phyloP scores from a whole-genome alignment of 2,113 vertebrate genomes.

The Lampris incognitus region DNA sequence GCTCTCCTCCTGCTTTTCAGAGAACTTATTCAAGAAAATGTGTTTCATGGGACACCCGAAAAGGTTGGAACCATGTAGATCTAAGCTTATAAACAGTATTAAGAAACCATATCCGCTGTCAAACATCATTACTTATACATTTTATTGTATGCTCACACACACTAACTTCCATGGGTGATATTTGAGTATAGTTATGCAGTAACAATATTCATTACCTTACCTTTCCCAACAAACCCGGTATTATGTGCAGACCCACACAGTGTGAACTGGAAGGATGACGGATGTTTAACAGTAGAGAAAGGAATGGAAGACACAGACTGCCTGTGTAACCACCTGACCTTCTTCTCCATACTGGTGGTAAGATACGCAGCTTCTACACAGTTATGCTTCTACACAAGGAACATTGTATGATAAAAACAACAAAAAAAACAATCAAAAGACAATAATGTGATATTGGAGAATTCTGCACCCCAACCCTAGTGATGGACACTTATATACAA shows the following conservation, averaged over 20 bases:
- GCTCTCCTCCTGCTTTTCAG: constrained; percentile 62
- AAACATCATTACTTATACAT: background rate
- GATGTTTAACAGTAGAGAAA: constrained; percentile 62
- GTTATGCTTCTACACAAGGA: too few relatives aligned
- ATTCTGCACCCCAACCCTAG: too few relatives aligned
- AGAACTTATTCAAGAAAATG: constrained; percentile 58
- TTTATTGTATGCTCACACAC: background rate
- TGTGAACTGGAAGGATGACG: constrained; percentile 69
- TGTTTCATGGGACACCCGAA: constrained; percentile 81
- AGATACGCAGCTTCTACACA: constrained; percentile 28
- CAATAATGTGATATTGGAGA: background rate
- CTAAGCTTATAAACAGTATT: background rate
- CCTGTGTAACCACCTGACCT: constrained; percentile 81
- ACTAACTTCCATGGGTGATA: background rate
- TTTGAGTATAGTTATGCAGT: too few relatives aligned
- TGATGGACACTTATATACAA: too few relatives aligned
- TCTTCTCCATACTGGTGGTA: constrained; percentile 83
- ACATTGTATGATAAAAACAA: background rate
- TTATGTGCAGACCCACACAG: constrained; percentile 65
- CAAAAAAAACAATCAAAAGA: background rate
- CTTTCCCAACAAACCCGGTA: background rate
- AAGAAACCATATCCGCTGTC: background rate
- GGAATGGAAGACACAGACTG: constrained; percentile 69
- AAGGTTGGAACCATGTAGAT: constrained; percentile 57
- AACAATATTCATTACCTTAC: background rate